A percentile compares a stretch with the other conserved stretches of the same genome.
These are phyloP conservation scores for Euproctis similis DNA, from an alignment of 2,888 invertebrate genomes.

Conservation along the genomic window DNA sequence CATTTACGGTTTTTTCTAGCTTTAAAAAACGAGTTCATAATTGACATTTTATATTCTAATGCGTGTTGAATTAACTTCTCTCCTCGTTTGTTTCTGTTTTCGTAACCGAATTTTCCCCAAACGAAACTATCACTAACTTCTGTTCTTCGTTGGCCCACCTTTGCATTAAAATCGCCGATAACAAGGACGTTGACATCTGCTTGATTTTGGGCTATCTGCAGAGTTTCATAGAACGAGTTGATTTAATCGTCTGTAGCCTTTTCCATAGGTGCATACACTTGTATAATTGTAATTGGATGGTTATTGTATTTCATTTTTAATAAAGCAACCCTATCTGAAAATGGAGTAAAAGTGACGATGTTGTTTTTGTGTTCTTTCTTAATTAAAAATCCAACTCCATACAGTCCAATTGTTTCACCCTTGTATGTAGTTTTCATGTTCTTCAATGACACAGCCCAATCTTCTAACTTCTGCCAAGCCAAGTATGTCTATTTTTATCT, in stretches of 20 bases:
- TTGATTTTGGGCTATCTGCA: background rate
- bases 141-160: background rate
- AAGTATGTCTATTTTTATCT: too few relatives aligned
- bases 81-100: too few relatives aligned
- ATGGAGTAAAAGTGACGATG: too few relatives aligned
- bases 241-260: background rate
- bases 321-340: slow-evolving; percentile 1
- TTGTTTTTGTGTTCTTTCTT: too few relatives aligned
- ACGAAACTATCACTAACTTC: too few relatives aligned
- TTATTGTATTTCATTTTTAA: background rate
- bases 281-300: slow-evolving; percentile 1
- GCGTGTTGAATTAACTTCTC: too few relatives aligned
- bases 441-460: background rate
- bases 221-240: background rate
- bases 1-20: too few relatives aligned
- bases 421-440: background rate
- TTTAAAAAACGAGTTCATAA: too few relatives aligned
- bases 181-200: background rate
- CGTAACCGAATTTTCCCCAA: too few relatives aligned
- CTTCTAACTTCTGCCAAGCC: background rate
- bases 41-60: too few relatives aligned
- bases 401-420: background rate
- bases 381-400: too few relatives aligned
- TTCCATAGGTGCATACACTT: background rate
- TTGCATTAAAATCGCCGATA: slow-evolving; percentile 1